Evolutionary conservation across 2,888 invertebrate species (phyloP).

Genomic region (Portevinia maculata): DNA sequence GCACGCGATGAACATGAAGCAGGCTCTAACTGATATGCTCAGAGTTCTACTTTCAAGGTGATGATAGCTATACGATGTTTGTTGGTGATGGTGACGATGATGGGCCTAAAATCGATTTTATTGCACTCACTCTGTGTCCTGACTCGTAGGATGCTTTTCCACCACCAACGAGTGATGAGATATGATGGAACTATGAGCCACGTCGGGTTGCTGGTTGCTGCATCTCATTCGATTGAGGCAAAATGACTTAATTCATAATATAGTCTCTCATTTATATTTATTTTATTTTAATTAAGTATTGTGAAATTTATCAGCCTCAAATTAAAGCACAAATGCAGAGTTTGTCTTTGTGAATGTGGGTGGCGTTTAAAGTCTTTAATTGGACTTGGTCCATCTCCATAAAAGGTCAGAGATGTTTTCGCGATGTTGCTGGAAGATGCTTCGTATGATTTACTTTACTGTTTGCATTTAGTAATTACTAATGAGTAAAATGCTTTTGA

Average conservation of each 20-base stretch:
- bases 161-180: not conserved
- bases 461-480: not conserved
- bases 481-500: conserved; percentile 7
- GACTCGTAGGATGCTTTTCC: not conserved
- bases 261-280: not conserved
- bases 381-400: conserved; percentile 5
- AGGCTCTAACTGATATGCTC: conserved; percentile 35
- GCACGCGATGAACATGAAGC: conserved; percentile 31
- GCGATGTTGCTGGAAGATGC: conserved; percentile 1
- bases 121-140: conserved; percentile 34
- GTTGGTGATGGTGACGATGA: conserved; percentile 11
- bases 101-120: conserved; percentile 48
- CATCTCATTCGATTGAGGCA: not conserved
- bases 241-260: conserved; percentile 17
- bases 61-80: conserved; percentile 15
- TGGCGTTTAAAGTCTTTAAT: not conserved
- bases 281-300: conserved; percentile 20
- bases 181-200: too few species aligned
- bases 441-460: conserved; percentile 10
- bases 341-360: not conserved
- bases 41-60: conserved; percentile 51
- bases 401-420: conserved; percentile 36
- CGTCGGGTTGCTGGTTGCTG: not conserved
- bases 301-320: not conserved
- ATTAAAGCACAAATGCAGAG: not conserved